Evolutionary conservation across 30 jellyfish, hydroid and myxozoan genomes (phyloP).

Genomic region (Morbakka virulenta): DNA sequence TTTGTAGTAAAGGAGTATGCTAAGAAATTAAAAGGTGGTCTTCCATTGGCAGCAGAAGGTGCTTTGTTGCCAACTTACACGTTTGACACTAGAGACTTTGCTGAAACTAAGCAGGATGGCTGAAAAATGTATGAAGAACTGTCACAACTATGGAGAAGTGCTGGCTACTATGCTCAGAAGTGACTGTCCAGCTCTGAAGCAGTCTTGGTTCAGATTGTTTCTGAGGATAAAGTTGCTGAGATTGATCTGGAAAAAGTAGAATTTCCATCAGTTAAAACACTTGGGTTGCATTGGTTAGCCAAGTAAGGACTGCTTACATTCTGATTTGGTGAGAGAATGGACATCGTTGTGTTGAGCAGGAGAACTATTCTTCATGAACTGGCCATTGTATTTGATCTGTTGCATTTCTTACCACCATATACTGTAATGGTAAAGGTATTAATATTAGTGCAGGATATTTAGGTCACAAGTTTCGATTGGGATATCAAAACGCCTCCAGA

Average conservation of each 20-base stretch:
- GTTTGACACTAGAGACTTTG: too few relatives aligned
- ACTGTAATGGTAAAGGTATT: too few relatives aligned
- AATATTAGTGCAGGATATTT: neutral
- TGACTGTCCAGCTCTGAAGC: neutral
- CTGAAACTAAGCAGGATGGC: slow-evolving; percentile 10
- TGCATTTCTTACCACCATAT: neutral
- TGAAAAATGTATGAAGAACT: neutral
- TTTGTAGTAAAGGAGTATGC: too few relatives aligned
- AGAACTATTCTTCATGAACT: neutral
- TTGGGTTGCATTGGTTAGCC: slow-evolving; percentile 12
- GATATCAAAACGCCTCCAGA: slow-evolving; percentile 9
- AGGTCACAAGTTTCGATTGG: too few relatives aligned
- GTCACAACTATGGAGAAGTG: neutral
- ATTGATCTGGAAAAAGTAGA: neutral
- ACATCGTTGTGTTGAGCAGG: neutral
- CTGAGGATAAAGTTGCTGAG: neutral
- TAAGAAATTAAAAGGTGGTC: too few relatives aligned
- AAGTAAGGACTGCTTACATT: neutral
- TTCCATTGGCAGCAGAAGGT: too few relatives aligned
- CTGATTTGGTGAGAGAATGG: neutral
- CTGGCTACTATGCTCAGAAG: too few relatives aligned
- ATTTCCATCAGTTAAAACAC: slow-evolving; percentile 6
- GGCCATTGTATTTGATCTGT: slow-evolving; percentile 27
- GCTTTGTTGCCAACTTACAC: too few relatives aligned
- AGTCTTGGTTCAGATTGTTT: neutral